These are phyloP conservation scores for Drosophila hamatofila DNA, from an alignment of 2,888 invertebrate species.

Conservation along the genomic window DNA sequence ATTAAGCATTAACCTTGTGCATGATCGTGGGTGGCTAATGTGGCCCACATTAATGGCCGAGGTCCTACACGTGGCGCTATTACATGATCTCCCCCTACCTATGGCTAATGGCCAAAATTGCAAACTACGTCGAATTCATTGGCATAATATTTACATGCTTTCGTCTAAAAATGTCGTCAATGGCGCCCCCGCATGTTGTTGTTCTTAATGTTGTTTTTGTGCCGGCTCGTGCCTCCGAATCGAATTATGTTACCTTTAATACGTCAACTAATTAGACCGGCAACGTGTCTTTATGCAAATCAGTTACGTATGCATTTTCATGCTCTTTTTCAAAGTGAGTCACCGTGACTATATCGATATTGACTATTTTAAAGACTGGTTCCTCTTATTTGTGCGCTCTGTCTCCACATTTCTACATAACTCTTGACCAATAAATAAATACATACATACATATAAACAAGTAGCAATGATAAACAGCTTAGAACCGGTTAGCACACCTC, in stretches of 20 bases:
- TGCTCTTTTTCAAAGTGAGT: conserved; percentile 12
- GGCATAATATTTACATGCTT: conserved; percentile 52
- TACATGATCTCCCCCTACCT: conserved; percentile 41
- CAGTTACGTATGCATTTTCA: conserved; percentile 25
- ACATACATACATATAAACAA: conserved; percentile 19
- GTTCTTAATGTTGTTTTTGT: conserved; percentile 12
- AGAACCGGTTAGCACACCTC: conserved; percentile 52
- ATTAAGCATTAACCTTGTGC: conserved; percentile 51
- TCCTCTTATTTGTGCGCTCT: conserved; percentile 13
- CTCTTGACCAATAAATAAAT: conserved; percentile 56
- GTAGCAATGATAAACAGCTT: conserved; percentile 58
- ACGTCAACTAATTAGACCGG: conserved; percentile 64
- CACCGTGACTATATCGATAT: conserved; percentile 31
- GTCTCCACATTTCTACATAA: conserved; percentile 37
- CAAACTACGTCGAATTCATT: conserved; percentile 56
- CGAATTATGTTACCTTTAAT: conserved; percentile 51
- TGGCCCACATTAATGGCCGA: conserved; percentile 36
- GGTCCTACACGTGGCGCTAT: conserved; percentile 50
- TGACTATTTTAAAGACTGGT: conserved; percentile 9
- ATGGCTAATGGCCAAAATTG: conserved; percentile 57
- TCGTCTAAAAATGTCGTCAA: conserved; percentile 53
- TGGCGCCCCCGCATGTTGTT: conserved; percentile 53
- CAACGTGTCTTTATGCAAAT: conserved; percentile 71
- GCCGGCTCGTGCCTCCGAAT: conserved; percentile 53
- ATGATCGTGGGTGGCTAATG: conserved; percentile 27